These are phyloP conservation scores for Graptemys geographica DNA, from an alignment of 2,797 vertebrate species.

Conservation along the genomic window DNA sequence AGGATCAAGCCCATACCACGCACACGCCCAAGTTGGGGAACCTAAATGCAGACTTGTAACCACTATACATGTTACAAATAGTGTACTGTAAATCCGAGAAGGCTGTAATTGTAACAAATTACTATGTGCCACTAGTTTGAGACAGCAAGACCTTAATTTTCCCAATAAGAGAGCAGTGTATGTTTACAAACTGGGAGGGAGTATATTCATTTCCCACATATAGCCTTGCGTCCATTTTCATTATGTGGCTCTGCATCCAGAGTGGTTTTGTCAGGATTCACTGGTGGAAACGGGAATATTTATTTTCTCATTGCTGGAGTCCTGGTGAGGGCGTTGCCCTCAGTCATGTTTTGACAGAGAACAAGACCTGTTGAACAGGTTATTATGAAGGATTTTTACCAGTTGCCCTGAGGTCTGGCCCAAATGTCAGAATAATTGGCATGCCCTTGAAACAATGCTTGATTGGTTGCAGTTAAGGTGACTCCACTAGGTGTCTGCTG, in stretches of 20 bases:
- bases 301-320: neutral
- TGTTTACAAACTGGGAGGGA: neutral
- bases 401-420: neutral
- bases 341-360: neutral
- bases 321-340: neutral
- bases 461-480: neutral
- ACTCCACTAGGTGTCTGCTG: neutral
- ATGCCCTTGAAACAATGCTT: neutral
- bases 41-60: constrained; percentile 52
- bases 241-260: neutral
- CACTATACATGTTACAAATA: neutral
- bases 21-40: neutral
- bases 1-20: constrained; percentile 25
- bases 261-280: neutral
- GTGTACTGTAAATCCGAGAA: constrained; percentile 14
- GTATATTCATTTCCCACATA: neutral
- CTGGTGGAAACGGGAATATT: fast-evolving
- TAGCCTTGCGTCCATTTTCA: neutral
- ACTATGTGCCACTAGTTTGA: neutral
- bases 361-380: neutral
- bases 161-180: neutral
- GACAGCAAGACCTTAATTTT: constrained; percentile 47
- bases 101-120: constrained; percentile 55
- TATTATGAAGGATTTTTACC: neutral
- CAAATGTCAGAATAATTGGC: neutral